These are phyloP conservation scores for Carpatolechia fugitivella DNA, from an alignment of 2,888 invertebrate genomes.

Conservation along the genomic window DNA sequence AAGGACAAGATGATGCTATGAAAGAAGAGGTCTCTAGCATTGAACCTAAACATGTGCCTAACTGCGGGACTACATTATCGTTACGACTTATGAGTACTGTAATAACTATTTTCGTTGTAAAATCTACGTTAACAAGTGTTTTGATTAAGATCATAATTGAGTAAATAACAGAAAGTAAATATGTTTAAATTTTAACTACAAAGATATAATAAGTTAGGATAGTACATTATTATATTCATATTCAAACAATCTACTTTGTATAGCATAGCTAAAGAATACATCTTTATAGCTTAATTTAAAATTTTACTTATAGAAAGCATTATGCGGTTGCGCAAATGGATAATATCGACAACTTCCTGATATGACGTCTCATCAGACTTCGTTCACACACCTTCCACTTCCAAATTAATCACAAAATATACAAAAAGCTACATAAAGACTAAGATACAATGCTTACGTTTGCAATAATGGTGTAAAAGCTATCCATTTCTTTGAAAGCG, in stretches of 20 bases:
- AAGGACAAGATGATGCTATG: slow-evolving; percentile 18
- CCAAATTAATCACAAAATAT: background rate
- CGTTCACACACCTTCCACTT: slow-evolving; percentile 22
- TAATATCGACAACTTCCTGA: slow-evolving; percentile 40
- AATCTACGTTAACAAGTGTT: slow-evolving; percentile 68
- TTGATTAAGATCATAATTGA: slow-evolving; percentile 23
- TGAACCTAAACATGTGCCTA: background rate
- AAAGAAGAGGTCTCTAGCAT: background rate
- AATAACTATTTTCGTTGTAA: slow-evolving; percentile 71
- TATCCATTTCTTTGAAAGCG: no score
- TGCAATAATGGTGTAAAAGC: background rate
- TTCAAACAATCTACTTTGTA: slow-evolving; percentile 40
- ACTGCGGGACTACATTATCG: slow-evolving; percentile 34
- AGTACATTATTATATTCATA: slow-evolving; percentile 29
- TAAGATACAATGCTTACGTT: background rate
- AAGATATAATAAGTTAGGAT: background rate
- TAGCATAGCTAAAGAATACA: slow-evolving; percentile 46
- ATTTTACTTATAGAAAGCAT: slow-evolving; percentile 35
- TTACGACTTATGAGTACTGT: slow-evolving; percentile 40
- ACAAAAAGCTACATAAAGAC: background rate
- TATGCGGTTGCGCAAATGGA: slow-evolving; percentile 38
- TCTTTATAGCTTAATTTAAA: slow-evolving; percentile 31
- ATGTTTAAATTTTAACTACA: slow-evolving; percentile 40
- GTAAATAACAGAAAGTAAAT: slow-evolving; percentile 12
- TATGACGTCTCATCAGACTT: slow-evolving; percentile 52